Percentiles rank a stretch among this genome's conserved stretches.
Conservation (phyloP, 2,113 vertebrate genomes). For the Cairina moschata region DNA sequence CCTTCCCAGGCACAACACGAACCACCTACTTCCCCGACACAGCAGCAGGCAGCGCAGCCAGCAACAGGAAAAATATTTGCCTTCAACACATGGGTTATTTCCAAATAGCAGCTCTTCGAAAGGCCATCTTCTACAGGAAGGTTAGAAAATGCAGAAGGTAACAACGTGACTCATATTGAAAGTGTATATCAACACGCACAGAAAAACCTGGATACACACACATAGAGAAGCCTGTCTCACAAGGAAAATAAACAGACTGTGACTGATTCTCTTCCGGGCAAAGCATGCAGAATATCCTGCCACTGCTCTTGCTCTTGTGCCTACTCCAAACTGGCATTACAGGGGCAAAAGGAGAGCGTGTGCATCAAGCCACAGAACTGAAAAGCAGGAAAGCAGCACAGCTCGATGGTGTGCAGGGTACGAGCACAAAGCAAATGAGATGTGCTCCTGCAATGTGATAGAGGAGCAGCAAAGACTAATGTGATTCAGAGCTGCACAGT, state of each 20-base stretch:
- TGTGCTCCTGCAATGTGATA: not conserved
- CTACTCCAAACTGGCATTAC: not conserved
- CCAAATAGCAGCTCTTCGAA: not conserved
- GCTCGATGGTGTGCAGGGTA: accelerated
- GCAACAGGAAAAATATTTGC: not conserved
- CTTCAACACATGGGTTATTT: not conserved
- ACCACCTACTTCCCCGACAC: not conserved
- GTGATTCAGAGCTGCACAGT: not conserved
- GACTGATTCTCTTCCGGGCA: not conserved
- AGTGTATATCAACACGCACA: not conserved
- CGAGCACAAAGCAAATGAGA: not conserved
- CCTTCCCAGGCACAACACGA: not conserved
- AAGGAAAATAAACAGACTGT: not conserved
- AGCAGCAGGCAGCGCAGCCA: not conserved
- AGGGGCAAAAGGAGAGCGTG: not conserved
- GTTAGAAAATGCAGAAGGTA: not conserved
- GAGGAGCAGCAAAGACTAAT: not conserved
- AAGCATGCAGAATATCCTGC: not conserved
- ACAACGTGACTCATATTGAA: not conserved
- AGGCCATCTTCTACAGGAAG: not conserved
- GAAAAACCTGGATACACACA: not conserved
- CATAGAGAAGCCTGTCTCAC: not conserved
- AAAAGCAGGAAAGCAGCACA: not conserved
- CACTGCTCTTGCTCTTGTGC: not conserved
- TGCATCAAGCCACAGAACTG: not conserved